Evolutionary conservation across 2,113 vertebrate genomes (phyloP), one percentile per base, ranked within the genome.

Genomic region (Lanius collurio): DNA sequence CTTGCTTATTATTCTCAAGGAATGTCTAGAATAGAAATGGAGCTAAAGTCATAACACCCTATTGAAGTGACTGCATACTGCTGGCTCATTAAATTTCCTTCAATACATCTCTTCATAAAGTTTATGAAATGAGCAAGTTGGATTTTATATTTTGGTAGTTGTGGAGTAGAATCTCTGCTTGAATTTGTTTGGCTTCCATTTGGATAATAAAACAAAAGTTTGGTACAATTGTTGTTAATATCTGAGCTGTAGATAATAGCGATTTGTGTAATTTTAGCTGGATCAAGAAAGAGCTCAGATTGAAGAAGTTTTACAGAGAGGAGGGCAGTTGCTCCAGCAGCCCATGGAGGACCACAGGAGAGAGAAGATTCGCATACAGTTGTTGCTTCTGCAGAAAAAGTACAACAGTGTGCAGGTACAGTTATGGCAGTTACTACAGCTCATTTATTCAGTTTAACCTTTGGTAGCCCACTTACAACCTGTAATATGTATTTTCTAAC

Each of bases 221-320:
- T 35, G 23, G 5, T 60, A 39, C 17, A 37, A 24, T 56, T 84
- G 8, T 15, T 56, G 13, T 87, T 87, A 78, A 35, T 65, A 75
- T 35, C 15, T 76, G 37, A 84, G 15, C 46, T 77, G 23, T 77
- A 70, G 30, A 9, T 91, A 73, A 96, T 6, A 73, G 9, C 52
- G 60, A 18, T 18, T 86, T 92, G 27, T 96, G 20, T 95, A 75
- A 79, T 79, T 97, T 87, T 96, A 99, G 99, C 49, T 99, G 98
- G 98, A 99, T 85, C 98, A 99, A 93, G 98, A 99, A 91, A 98
- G 98, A 97, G 98, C 98, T 80, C 97, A 97, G 23, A 97, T 99
- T 71, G 99, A 99, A 96, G 98, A 98, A 67, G 94, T 99, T 95
- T 94, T 99, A 20, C 98, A 97, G 94, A 98, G 97, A 97, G 99